Evolutionary conservation across 2,113 vertebrate genomes (phyloP).

Genomic region (Amazona vittata): DNA sequence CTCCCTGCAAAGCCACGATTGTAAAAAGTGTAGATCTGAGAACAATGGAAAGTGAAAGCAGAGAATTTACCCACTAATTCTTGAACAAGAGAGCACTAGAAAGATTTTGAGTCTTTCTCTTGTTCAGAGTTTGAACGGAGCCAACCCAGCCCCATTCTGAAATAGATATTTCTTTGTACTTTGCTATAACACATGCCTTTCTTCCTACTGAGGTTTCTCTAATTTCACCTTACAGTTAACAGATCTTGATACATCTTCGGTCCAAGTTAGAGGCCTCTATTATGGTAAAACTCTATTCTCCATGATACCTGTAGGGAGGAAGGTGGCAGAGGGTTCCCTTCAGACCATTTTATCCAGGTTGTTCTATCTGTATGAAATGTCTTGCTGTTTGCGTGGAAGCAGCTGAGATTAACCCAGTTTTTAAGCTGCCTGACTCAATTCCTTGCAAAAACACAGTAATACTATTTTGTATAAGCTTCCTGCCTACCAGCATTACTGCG

Average conservation of each 20-base stretch:
- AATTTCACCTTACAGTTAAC: neutral
- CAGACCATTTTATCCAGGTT: neutral
- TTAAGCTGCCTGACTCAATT: neutral
- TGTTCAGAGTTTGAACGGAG: neutral
- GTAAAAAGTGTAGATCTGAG: neutral
- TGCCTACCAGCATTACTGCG: neutral
- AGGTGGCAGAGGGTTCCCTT: neutral
- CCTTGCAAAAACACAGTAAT: neutral
- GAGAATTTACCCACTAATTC: neutral
- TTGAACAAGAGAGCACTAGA: neutral
- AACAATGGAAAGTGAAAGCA: neutral
- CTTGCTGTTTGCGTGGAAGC: neutral
- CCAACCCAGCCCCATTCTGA: neutral
- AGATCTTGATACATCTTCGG: neutral
- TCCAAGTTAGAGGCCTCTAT: neutral
- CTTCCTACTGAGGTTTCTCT: neutral
- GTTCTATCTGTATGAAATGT: neutral
- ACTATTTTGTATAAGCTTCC: neutral
- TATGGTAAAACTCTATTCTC: neutral
- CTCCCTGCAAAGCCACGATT: neutral
- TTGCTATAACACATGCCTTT: neutral
- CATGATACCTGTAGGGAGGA: neutral
- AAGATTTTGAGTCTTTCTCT: neutral
- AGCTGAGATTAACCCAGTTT: neutral
- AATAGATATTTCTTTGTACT: neutral